phyloP scores from a whole-genome alignment of 2,888 invertebrate genomes.

The Clostera curtula region DNA sequence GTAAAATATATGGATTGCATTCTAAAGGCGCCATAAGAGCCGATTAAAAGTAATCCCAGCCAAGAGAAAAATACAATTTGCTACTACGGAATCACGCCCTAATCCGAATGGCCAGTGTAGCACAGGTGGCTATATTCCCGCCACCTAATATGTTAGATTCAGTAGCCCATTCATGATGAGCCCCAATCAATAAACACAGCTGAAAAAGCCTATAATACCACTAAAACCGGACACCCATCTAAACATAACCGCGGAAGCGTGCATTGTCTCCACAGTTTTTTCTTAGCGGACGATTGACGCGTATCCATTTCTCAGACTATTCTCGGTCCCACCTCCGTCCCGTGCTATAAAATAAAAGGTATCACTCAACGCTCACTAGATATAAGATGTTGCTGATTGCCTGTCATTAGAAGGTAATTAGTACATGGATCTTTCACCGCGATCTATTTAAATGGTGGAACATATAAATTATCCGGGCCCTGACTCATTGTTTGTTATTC shows the following conservation, averaged over 20 bases:
- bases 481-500: constrained; percentile 24
- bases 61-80: too few species aligned
- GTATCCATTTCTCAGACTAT: constrained; percentile 56
- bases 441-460: constrained; percentile 55
- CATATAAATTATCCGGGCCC: constrained; percentile 39
- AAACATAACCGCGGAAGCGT: constrained; percentile 57
- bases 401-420: constrained; percentile 72
- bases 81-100: too few species aligned
- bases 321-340: constrained; percentile 41
- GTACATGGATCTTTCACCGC: constrained; percentile 64
- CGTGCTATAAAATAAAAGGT: constrained; percentile 66
- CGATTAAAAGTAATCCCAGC: too few species aligned
- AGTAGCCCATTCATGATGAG: too few species aligned
- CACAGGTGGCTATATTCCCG: too few species aligned
- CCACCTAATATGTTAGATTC: too few species aligned
- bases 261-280: constrained; percentile 54
- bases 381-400: constrained; percentile 63
- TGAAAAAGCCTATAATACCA: constrained; percentile 14
- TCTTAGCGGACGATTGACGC: constrained; percentile 55
- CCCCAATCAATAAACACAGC: too few species aligned
- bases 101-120: too few species aligned
- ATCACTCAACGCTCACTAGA: constrained; percentile 60
- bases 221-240: constrained; percentile 46
- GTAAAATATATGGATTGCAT: too few species aligned
- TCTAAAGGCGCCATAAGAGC: too few species aligned